Evolutionary conservation across 2,888 invertebrate species (phyloP), one percentile per base, ranked within the genome.

Genomic region (Dendrolimus pini): DNA sequence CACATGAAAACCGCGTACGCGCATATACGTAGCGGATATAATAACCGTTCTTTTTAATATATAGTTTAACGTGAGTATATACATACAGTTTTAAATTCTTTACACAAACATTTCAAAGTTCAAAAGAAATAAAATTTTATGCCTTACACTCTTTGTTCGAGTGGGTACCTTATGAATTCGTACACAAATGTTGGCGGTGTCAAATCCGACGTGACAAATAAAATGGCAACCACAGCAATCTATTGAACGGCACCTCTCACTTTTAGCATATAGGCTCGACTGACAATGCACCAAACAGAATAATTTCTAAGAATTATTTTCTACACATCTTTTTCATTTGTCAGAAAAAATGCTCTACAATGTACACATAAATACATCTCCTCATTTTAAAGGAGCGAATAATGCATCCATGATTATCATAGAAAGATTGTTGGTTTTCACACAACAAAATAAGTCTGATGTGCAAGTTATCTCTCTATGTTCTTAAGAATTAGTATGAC

Each of bases 151-250:
- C 14, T 52, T 60, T 54, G 53, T 14, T 42, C 53, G 7, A 14
- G 12, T 56, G 55, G 54, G 52, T 53, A 55, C 58, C 57, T 58
- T 62, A 65, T 56, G 62, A 59, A 64, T 66, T 66, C 59, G 63
- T 61, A 61, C 65, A 65, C 63, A 75, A 83, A 84, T 82, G 71
- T 73, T 79, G 74, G 67, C 62, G 64, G 77, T 83, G 83, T 82
- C 81, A 79, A 77, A 78, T 72, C 62, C 74, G 75, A 82, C 84
- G 83, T 87, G 87, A 86, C 88, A 85, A 84, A 83, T 82, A 85
- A 85, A 83, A 83, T 80, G 74, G 78, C 82, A 72, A 69, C 69
- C 66, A 67, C 68, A 63, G 70, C 65, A 47, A 47, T 67, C 66
- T 61, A 76, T 74, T 68, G 70, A 70, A 71, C 61, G 60, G 66